Evolutionary conservation across 2,888 invertebrate genomes (phyloP).

Genomic region (Rhamnusium bicolor): DNA sequence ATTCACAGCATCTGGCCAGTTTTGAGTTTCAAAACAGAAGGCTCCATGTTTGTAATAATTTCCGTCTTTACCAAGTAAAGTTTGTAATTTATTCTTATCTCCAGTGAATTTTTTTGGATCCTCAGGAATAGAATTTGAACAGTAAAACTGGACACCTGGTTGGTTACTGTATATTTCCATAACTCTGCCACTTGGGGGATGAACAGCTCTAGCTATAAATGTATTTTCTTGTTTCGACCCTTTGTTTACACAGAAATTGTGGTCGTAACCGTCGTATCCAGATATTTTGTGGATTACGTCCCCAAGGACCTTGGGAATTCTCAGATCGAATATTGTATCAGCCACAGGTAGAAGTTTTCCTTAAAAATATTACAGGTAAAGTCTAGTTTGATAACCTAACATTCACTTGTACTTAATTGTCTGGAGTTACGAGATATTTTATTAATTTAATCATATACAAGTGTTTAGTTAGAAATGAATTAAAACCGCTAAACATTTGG

Average conservation of each 20-base stretch:
- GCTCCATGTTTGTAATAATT: constrained; percentile 74
- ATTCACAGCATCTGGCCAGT: constrained; percentile 92
- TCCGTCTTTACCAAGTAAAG: constrained; percentile 58
- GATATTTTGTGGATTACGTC: constrained; percentile 80
- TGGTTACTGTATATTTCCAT: constrained; percentile 86
- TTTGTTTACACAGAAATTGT: constrained; percentile 85
- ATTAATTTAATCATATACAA: too few species aligned
- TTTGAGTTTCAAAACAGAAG: constrained; percentile 93
- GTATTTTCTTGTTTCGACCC: constrained; percentile 74
- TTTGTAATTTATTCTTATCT: constrained; percentile 43
- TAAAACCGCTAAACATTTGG: too few species aligned
- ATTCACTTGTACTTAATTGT: not conserved
- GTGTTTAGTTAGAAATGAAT: too few species aligned
- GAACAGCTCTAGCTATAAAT: constrained; percentile 79
- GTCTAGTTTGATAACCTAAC: not conserved
- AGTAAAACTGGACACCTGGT: constrained; percentile 94
- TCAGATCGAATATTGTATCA: constrained; percentile 83
- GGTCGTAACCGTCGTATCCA: constrained; percentile 82
- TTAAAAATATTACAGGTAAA: constrained; percentile 60
- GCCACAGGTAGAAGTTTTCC: constrained; percentile 82
- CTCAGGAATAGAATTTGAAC: constrained; percentile 83
- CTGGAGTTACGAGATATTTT: too few species aligned
- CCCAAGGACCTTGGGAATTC: constrained; percentile 77
- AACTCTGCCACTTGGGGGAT: constrained; percentile 79
- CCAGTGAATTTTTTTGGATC: constrained; percentile 60